Evolutionary conservation across 2,113 vertebrate genomes (phyloP), one percentile per base, ranked within the genome.

Genomic region (Carettochelys insculpta): DNA sequence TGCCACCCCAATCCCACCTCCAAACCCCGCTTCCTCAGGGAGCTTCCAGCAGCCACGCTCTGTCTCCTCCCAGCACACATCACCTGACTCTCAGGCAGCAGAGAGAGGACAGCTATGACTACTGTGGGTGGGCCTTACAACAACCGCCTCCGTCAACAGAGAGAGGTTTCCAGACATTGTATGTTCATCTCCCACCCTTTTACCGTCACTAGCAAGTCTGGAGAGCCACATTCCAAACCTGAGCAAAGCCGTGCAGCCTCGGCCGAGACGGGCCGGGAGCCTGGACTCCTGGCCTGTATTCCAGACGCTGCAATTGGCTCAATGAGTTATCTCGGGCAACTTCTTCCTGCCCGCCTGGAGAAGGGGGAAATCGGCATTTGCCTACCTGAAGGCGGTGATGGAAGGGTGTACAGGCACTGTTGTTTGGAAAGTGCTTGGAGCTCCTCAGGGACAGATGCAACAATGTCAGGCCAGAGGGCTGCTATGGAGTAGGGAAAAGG

Each of bases 381-480:
- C 51, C 31, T 86, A 48, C 43, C 81, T 84, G 76, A 90, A 80
- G 86, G 47, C 50, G 38, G 78, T 71, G 92, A 58, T 51, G 52
- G 90, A 87, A 95, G 52, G 52, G 31, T n/a, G n/a, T 73, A 93
- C 80, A 79, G 6, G 78, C 41, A 16, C 88, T 85, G 34, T 87
- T 83, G 87, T 83, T 90, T 91, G 68, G 45, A 81, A 90, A 0
- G 1, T 77, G 50, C 31, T 73, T 86, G 52, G 68, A 80, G 75
- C 94, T 73, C 4, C 24, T 95, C 68, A 34, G 50, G 77, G 88
- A n/a, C n/a, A n/a, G n/a, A n/a, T n/a, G n/a, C n/a, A n/a, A n/a
- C n/a, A n/a, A n/a, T n/a, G n/a, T n/a, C n/a, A n/a, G n/a, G n/a
- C n/a, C n/a, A n/a, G n/a, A n/a, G n/a, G n/a, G n/a, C n/a, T n/a